These are phyloP conservation scores for Cryptoblepharus egeriae DNA, from an alignment of 2,797 vertebrate genomes.

Conservation along the genomic window DNA sequence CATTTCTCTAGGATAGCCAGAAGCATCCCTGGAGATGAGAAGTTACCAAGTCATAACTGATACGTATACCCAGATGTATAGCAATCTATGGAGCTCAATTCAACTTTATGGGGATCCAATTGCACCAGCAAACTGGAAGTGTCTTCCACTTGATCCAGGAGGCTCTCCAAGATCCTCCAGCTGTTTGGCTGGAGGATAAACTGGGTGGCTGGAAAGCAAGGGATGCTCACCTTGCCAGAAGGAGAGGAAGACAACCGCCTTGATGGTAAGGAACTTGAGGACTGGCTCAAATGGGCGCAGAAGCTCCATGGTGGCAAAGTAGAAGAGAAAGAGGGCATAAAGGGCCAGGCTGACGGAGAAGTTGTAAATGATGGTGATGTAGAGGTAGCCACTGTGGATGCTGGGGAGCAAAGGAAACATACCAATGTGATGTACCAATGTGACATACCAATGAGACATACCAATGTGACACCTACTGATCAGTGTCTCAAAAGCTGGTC, in stretches of 20 bases:
- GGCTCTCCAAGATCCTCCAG: too few relatives aligned
- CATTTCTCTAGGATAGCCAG: constrained; percentile 93
- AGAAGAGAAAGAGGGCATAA: constrained; percentile 95
- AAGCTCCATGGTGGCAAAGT: constrained; percentile 92
- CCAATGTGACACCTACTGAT: too few relatives aligned
- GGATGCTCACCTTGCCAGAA: constrained; percentile 93
- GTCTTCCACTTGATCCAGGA: too few relatives aligned
- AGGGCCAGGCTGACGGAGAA: constrained; percentile 93
- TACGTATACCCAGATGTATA: too few relatives aligned
- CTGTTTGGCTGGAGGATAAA: too few relatives aligned
- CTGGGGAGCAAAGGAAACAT: constrained; percentile 68
- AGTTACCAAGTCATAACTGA: neutral
- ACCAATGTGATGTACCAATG: too few relatives aligned
- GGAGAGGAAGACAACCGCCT: constrained; percentile 96
- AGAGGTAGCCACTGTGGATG: constrained; percentile 91
- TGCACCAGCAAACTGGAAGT: too few relatives aligned
- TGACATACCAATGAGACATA: too few relatives aligned
- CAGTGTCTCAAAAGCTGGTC: too few relatives aligned
- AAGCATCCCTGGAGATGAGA: constrained; percentile 81
- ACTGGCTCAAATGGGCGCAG: constrained; percentile 89
- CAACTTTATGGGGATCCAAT: too few relatives aligned
- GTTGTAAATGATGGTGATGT: constrained; percentile 96
- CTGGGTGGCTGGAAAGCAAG: too few relatives aligned
- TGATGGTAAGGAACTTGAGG: constrained; percentile 97
- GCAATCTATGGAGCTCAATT: too few relatives aligned